Evolutionary conservation across 2,888 invertebrate species (phyloP), one percentile per base, ranked within the genome.

Genomic region (Zele albiditarsus): DNA sequence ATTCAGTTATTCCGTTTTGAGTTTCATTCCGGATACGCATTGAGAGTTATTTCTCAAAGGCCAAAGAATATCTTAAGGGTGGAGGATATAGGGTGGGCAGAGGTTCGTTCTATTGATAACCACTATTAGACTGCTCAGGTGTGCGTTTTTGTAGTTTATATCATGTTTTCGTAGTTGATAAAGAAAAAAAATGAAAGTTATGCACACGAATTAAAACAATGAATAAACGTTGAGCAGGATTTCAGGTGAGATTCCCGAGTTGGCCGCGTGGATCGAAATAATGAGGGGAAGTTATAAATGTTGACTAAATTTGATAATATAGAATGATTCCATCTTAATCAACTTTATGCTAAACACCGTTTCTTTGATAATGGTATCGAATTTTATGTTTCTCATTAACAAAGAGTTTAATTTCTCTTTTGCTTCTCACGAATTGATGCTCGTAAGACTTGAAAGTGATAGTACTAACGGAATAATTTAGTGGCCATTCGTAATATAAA

Each of bases 391-490:
- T n/a, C n/a, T 12, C 16, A 46, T n/a, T 46, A 49, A 76, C 66
- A 42, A 71, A 58, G 42, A 62, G 53, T 65, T 57, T 73, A 38
- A 42, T 71, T 78, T 67, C 57, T 53, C 33, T 71, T 77, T 76
- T 66, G 57, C 74, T 65, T 62, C 77, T 46, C 57, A 33, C 53
- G 73, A 78, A 57, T 76, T 69, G 57, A 58, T 67, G 23, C 28
- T 67, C 25, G 58, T 72, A 74, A 68, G 53, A 68, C 53, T 75
- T 71, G 62, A 77, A 49, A 72, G 75, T 74, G 74, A 75, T 58
- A 76, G 57, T 69, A 77, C 70, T 74, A 66, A 73, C 42, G 33
- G 74, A 75, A 60, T 42, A 74, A 73, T 68, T 28, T 71, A 74
- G 73, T 67, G 74, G 74, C 77, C 71, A 76, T 71, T 58, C 73